These are phyloP conservation scores for Rhodophaea formosa DNA, from an alignment of 2,888 invertebrate species.

Conservation along the genomic window DNA sequence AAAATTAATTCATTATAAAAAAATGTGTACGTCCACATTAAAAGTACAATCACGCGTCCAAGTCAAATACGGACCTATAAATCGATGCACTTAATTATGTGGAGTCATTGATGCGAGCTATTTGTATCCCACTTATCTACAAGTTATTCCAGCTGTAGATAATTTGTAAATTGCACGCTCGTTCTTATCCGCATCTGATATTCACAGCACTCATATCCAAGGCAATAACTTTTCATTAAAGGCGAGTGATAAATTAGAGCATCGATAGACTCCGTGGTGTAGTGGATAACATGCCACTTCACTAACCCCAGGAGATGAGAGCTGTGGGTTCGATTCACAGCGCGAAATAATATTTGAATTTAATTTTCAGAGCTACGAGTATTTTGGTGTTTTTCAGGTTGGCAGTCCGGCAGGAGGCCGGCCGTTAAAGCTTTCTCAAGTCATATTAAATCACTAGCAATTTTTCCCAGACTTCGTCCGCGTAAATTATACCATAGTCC, in stretches of 20 bases:
- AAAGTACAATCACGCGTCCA: neutral
- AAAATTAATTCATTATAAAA: too few relatives aligned
- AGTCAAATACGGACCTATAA: conserved; percentile 7
- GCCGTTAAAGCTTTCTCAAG: too few relatives aligned
- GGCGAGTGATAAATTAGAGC: conserved; percentile 48
- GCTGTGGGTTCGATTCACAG: too few relatives aligned
- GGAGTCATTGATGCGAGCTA: conserved; percentile 9
- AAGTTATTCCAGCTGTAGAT: conserved; percentile 14
- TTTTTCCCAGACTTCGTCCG: too few relatives aligned
- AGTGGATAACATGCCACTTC: conserved; percentile 36
- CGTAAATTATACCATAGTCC: too few relatives aligned
- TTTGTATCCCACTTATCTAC: conserved; percentile 12
- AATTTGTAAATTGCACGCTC: conserved; percentile 15
- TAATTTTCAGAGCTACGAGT: too few relatives aligned
- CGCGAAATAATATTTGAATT: too few relatives aligned
- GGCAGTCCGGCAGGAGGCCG: too few relatives aligned
- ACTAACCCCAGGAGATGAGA: too few relatives aligned
- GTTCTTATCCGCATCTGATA: conserved; percentile 12
- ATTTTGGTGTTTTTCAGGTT: too few relatives aligned
- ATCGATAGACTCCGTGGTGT: conserved; percentile 33
- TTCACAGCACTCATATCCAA: conserved; percentile 10
- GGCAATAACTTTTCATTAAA: conserved; percentile 14
- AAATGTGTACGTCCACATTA: neutral
- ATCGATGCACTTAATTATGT: conserved; percentile 11
- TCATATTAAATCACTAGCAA: too few relatives aligned